phyloP scores from a whole-genome alignment of 2,797 vertebrate species.

The Poeciliopsis paucimaculata region DNA sequence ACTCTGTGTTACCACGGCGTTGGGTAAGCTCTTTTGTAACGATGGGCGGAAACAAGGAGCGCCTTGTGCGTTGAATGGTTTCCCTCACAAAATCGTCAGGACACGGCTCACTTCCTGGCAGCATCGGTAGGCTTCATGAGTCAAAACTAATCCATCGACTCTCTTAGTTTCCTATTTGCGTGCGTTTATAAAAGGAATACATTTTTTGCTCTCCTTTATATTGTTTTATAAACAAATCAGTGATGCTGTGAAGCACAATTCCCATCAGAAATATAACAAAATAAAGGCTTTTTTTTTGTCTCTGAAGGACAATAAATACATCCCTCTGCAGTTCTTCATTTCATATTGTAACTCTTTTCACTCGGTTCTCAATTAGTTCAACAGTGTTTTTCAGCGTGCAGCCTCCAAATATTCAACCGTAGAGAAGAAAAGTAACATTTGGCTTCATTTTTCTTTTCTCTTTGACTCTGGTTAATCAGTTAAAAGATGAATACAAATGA shows the following conservation, averaged over 20 bases:
- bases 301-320: not conserved
- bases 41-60: slow-evolving; percentile 15
- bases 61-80: not conserved
- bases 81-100: not conserved
- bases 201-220: not conserved
- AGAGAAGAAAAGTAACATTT: not conserved
- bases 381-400: not conserved
- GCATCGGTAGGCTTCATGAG: not conserved
- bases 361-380: not conserved
- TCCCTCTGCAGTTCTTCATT: not conserved
- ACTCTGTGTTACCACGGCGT: not conserved
- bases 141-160: not conserved
- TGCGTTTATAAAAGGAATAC: not conserved
- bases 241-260: not conserved
- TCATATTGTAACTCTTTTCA: not conserved
- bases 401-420: not conserved
- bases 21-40: slow-evolving; percentile 9
- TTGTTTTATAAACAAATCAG: not conserved
- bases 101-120: not conserved
- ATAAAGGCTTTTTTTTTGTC: not conserved
- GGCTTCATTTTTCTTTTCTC: not conserved
- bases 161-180: not conserved
- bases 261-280: not conserved
- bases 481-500: too few relatives aligned
- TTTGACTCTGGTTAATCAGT: not conserved